Evolutionary conservation across 2,113 vertebrate genomes (phyloP).

Genomic region (Phalacrocorax aristotelis): DNA sequence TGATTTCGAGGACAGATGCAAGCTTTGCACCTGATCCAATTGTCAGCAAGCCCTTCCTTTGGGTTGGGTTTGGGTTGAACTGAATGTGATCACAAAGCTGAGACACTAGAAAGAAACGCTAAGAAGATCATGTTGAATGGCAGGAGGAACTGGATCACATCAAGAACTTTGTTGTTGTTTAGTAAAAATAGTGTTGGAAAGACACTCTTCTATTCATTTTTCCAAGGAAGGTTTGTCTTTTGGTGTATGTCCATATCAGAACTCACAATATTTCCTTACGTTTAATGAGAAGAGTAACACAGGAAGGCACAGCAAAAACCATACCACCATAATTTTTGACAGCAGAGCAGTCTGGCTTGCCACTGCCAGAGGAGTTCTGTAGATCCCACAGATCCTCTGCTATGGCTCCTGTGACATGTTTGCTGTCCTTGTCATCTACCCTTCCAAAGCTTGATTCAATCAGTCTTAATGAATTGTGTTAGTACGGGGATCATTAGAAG

Average conservation of each 20-base stretch:
- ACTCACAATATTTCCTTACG: accelerated
- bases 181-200: not conserved
- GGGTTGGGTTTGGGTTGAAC: not conserved
- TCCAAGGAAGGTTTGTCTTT: not conserved
- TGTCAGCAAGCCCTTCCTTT: not conserved
- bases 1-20: not conserved
- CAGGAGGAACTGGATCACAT: not conserved
- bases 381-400: not conserved
- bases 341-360: not conserved
- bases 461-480: not conserved
- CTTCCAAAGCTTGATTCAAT: not conserved
- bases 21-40: not conserved
- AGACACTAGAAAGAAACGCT: not conserved
- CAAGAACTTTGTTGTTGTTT: not conserved
- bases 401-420: not conserved
- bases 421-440: not conserved
- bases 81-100: not conserved
- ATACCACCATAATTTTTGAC: not conserved
- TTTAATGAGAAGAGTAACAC: not conserved
- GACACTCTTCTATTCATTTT: not conserved
- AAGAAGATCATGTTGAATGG: not conserved
- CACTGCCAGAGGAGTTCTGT: not conserved
- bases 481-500: not conserved
- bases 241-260: not conserved
- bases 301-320: not conserved